A percentile compares a stretch with the other conserved stretches of the same genome.
Evolutionary conservation across 2,113 vertebrate species (phyloP).

Genomic region (Dissostichus mawsoni): DNA sequence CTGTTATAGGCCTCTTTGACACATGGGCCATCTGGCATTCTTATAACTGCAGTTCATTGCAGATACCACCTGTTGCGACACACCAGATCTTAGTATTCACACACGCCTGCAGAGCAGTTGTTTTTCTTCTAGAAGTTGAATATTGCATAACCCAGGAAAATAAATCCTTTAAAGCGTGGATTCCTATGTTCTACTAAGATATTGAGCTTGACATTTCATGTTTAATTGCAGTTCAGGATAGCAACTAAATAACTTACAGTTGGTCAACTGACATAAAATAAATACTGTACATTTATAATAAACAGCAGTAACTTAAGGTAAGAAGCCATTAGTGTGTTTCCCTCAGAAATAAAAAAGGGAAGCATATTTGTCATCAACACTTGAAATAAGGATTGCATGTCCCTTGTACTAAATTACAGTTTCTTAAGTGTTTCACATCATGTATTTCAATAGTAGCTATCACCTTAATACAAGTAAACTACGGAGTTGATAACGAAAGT

Average conservation of each 20-base stretch:
- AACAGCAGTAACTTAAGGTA: conserved; percentile 22
- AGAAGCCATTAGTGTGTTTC: conserved; percentile 52
- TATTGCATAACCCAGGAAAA: conserved; percentile 33
- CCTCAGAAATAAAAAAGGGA: conserved; percentile 35
- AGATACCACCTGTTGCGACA: conserved; percentile 53
- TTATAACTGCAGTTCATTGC: conserved; percentile 32
- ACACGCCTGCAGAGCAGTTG: neutral
- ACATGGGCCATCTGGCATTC: conserved; percentile 43
- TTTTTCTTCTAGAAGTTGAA: conserved; percentile 22
- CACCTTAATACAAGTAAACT: conserved; percentile 82
- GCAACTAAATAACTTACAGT: conserved; percentile 1
- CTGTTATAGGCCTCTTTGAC: conserved; percentile 41
- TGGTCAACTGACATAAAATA: conserved; percentile 41
- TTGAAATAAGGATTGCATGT: neutral
- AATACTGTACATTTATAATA: conserved; percentile 55
- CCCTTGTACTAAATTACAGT: conserved; percentile 15
- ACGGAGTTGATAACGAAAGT: conserved; percentile 80
- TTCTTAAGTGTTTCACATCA: conserved; percentile 11
- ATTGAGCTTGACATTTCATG: conserved; percentile 1
- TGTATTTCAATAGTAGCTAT: conserved; percentile 6
- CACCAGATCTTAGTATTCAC: conserved; percentile 17
- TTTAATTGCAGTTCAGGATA: neutral
- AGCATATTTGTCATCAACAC: conserved; percentile 28
- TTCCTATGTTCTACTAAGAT: neutral
- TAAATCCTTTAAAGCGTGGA: neutral